A percentile compares a stretch with the other conserved stretches of the same genome.
Conservation (phyloP, 2,113 vertebrate species). For the Ovis canadensis region DNA sequence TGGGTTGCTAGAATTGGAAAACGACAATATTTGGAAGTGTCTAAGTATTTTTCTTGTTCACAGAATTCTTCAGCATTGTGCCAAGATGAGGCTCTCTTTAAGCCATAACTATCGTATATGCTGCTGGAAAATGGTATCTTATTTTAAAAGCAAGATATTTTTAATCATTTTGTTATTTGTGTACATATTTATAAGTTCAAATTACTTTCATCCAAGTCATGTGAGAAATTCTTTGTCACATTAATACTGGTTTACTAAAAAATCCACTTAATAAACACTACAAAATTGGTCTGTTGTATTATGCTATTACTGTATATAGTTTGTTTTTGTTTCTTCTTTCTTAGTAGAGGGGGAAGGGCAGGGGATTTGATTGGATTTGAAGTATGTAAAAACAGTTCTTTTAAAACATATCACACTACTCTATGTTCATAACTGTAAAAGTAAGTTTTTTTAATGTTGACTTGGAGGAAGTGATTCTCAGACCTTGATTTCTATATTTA, state of each 20-base stretch:
- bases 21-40: not conserved
- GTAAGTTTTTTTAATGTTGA: not conserved
- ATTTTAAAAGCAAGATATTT: constrained; percentile 34
- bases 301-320: not conserved
- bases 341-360: not conserved
- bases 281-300: not conserved
- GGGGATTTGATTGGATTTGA: not conserved
- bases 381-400: not conserved
- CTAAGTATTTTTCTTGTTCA: constrained; percentile 53
- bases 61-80: constrained; percentile 82
- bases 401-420: not conserved
- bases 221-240: constrained; percentile 11
- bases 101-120: constrained; percentile 75
- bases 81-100: constrained; percentile 78
- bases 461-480: constrained; percentile 18
- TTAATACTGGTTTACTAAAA: constrained; percentile 19
- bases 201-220: constrained; percentile 2
- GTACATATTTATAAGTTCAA: not conserved
- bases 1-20: not conserved
- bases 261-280: not conserved
- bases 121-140: constrained; percentile 83
- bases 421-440: not conserved
- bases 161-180: not conserved
- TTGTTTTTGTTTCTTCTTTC: not conserved
- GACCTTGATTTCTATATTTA: not conserved